phyloP scores from a whole-genome alignment of 2,888 invertebrate genomes.

The Eutolmus rufibarbis region DNA sequence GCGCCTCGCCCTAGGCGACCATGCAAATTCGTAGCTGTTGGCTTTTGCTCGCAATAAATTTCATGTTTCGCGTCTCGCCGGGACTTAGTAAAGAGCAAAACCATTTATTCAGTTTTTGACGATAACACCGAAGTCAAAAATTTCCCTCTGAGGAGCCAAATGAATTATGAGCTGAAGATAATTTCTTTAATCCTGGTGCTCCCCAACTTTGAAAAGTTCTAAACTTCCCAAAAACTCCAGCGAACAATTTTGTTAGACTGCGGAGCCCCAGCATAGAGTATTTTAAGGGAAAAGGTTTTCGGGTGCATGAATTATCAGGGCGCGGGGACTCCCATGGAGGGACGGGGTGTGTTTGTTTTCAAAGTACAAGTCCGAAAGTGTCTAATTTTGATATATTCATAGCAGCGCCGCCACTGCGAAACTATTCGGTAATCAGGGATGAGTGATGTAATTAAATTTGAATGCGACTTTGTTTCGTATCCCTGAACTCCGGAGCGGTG shows the following conservation, averaged over 20 bases:
- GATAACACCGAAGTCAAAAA: not conserved
- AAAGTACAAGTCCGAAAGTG: not conserved
- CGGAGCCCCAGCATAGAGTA: not conserved
- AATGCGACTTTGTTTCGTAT: not conserved
- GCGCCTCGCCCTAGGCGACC: not conserved
- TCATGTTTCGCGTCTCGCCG: not conserved
- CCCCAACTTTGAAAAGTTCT: slow-evolving; percentile 10
- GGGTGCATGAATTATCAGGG: not conserved
- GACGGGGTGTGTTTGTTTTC: not conserved
- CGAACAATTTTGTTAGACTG: not conserved
- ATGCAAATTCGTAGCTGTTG: not conserved
- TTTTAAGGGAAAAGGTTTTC: not conserved
- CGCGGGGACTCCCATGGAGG: not conserved
- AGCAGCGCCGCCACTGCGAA: not conserved
- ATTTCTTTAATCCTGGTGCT: slow-evolving; percentile 17
- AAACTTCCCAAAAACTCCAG: not conserved
- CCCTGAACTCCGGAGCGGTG: not conserved
- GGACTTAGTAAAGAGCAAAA: not conserved
- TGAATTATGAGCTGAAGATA: slow-evolving; percentile 30
- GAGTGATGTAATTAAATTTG: not conserved
- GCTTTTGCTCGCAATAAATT: not conserved
- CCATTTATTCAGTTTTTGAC: not conserved
- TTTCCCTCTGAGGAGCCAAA: not conserved
- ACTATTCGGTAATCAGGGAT: not conserved
- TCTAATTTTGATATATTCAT: not conserved